Evolutionary conservation across 1,140 invertebrate genomes (phyloP), one percentile per base, ranked within the genome.

Genomic region (Tenebrio molitor): DNA sequence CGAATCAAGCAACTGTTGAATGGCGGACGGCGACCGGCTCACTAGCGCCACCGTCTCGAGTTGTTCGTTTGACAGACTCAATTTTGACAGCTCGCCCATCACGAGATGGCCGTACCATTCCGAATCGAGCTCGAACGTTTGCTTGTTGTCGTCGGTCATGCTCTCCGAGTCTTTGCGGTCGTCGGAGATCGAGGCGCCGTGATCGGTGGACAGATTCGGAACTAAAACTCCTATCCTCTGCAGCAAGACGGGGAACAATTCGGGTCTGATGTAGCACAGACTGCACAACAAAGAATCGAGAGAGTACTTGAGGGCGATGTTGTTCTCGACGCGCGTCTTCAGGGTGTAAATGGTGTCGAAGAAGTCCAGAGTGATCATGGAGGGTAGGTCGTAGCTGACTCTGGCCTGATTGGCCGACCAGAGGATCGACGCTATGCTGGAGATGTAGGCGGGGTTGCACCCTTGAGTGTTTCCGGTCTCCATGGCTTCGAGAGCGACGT

Each of bases 241-340:
- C 15, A 96, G 81, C 5, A 96, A 82, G 70, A 90, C 85, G 16
- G 88, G 89, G 75, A 95, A 96, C 15, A 93, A 84, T 42, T 90
- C 88, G 0, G 94, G 91, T 72, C 90, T 88, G 21, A 95, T 92
- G 80, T 91, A 92, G 81, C 94, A 97, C 73, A 95, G 86, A 0
- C 94, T 91, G 79, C 95, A 97, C 8, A 97, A 82, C 2, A 95
- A 87, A 76, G 90, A 87, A 85, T 89, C 93, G 0, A 96, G 84
- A 0, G 94, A 88, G 79, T 90, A 89, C 84, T 96, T 97, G 36
- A 96, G 83, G 0, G 91, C 87, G 17, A 89, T 88, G 36, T 89
- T 87, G 6, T 88, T 87, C 41, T 88, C 87, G 41, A 93, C 84
- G 2, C 86, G 83, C 12, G 88, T 85, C 4, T 92, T 90, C 91